Percentiles rank a stretch among this genome's conserved stretches.
Conservation (phyloP, 2,113 vertebrate genomes). For the Stigmatopora nigra region DNA sequence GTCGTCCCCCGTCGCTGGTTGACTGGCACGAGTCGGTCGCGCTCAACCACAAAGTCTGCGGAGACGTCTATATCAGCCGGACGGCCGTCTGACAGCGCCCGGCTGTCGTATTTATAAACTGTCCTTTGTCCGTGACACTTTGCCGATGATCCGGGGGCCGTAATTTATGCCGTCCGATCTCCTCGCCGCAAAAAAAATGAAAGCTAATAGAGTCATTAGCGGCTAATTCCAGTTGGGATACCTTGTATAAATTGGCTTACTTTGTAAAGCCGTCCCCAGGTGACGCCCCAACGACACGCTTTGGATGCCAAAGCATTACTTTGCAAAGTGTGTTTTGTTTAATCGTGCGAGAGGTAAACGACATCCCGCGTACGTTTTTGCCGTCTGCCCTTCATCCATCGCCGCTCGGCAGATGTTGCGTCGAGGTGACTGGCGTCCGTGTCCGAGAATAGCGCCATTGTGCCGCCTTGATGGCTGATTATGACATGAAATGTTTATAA, state of each 20-base stretch:
- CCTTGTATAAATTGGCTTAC: conserved; percentile 97
- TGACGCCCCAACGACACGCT: conserved; percentile 71
- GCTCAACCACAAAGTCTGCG: conserved; percentile 98
- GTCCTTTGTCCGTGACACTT: conserved; percentile 99
- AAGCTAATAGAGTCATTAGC: conserved; percentile 99
- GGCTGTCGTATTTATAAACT: conserved; percentile 99
- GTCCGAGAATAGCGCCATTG: conserved; percentile 39
- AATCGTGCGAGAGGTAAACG: conserved; percentile 51
- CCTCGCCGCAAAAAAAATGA: conserved; percentile 99
- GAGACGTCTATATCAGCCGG: conserved; percentile 98
- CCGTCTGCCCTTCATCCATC: conserved; percentile 15
- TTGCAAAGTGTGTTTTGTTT: conserved; percentile 56
- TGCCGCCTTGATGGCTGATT: conserved; percentile 56
- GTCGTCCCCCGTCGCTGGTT: conserved; percentile 90
- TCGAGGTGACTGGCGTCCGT: conserved; percentile 14
- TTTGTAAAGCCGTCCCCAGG: conserved; percentile 92
- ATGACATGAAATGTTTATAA: conserved; percentile 71
- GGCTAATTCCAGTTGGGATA: conserved; percentile 89
- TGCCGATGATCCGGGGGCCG: conserved; percentile 86
- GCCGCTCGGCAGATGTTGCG: conserved; percentile 33
- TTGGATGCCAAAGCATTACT: conserved; percentile 37
- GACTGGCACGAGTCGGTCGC: conserved; percentile 99
- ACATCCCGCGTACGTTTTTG: conserved; percentile 32
- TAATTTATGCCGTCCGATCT: conserved; percentile 99
- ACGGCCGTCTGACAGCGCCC: conserved; percentile 90